Percentiles rank a stretch among this genome's conserved stretches.
These are phyloP conservation scores for Drosophila parvula DNA, from an alignment of 1,140 invertebrate genomes.

Conservation along the genomic window DNA sequence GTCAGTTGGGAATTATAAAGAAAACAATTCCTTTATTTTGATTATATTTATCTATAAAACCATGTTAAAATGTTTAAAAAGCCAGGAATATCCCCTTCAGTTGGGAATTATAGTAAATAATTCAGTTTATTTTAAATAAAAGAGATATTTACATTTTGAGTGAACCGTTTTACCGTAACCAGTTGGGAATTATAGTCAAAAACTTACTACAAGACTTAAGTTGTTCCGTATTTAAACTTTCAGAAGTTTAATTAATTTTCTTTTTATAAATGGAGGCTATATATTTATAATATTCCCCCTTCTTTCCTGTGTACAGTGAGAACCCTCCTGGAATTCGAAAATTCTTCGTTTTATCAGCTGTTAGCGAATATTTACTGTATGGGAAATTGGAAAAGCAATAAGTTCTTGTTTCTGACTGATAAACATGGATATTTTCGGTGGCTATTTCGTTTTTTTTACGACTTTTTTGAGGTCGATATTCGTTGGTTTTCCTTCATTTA, in stretches of 20 bases:
- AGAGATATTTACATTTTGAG: no score
- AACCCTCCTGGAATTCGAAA: neutral
- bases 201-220: no score
- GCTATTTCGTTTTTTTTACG: constrained; percentile 34
- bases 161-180: no score
- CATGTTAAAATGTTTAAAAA: no score
- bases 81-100: no score
- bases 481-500: constrained; percentile 1
- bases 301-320: neutral
- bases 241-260: no score
- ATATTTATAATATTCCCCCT: no score
- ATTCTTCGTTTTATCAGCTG: neutral
- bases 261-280: no score
- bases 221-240: no score
- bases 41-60: no score
- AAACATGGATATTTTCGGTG: constrained; percentile 38
- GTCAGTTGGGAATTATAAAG: neutral
- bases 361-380: constrained; percentile 2
- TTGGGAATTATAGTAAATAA: neutral
- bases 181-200: no score
- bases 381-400: constrained; percentile 50
- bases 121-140: no score
- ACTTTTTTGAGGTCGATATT: constrained; percentile 34
- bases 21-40: neutral
- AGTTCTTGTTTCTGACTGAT: constrained; percentile 38